phyloP scores from a whole-genome alignment of 2,797 vertebrate species.

The Morelia viridis region DNA sequence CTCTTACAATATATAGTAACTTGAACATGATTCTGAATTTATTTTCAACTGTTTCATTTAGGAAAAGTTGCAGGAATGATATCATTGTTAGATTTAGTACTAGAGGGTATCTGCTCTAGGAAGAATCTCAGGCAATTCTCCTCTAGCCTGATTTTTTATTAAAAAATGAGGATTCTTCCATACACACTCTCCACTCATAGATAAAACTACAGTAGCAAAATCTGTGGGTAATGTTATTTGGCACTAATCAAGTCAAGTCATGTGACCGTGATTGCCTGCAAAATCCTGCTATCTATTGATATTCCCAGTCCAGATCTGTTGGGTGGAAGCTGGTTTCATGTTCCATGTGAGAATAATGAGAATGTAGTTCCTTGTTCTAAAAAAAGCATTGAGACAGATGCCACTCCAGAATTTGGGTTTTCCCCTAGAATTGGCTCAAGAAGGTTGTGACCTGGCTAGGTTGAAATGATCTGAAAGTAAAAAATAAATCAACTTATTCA shows the following conservation, averaged over 20 bases:
- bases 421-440: not conserved
- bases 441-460: not conserved
- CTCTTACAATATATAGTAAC: not conserved
- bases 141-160: not conserved
- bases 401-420: not conserved
- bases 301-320: not conserved
- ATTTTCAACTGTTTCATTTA: not conserved
- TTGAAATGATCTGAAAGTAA: not conserved
- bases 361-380: not conserved
- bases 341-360: not conserved
- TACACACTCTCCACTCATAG: not conserved
- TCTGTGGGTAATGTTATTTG: not conserved
- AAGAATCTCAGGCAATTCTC: not conserved
- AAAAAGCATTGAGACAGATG: not conserved
- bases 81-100: not conserved
- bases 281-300: not conserved
- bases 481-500: not conserved
- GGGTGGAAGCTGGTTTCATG: not conserved
- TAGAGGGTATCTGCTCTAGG: not conserved
- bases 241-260: not conserved
- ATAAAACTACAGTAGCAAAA: not conserved
- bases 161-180: not conserved
- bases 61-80: not conserved
- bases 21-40: not conserved
- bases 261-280: not conserved